Evolutionary conservation across 2,888 invertebrate genomes (phyloP), one percentile per base, ranked within the genome.

Genomic region (Caenorhabditis sp.): DNA sequence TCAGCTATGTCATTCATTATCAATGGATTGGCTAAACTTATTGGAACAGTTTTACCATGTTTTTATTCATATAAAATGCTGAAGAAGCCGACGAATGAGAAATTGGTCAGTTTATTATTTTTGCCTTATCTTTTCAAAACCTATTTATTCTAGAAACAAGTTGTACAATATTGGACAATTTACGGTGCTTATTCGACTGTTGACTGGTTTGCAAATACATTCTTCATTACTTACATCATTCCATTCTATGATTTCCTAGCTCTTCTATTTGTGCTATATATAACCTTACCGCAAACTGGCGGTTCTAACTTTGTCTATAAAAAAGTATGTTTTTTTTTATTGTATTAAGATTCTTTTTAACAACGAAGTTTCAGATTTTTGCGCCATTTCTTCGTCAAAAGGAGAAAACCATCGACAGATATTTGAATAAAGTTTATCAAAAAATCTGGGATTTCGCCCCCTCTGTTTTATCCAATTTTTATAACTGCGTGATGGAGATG

Each of bases 191-290:
- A 63, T 27, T 60, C 59, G 7, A 38, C 63, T 10, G 23, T 61
- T 25, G 68, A 74, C 31, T 70, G 67, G 70, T 50, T 67, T n/a
- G 67, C 63, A 5, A 62, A 20, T 53, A 70, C 74, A 12, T 67
- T 70, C 31, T 70, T 59, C 62, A 56, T 75, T 59, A 38, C 70
- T 0, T 63, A 58, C 27, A 54, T 70, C 64, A 67, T 74, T 27
- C 70, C 74, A 12, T 70, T 70, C 64, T 74, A 69, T 57, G 70
- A 70, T 23, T 38, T 70, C 14, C 67, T 74, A 60, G 31, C 59
- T 2, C 64, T 74, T 31, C 26, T 60, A 1, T 59, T 70, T 49
- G 50, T 57, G 8, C 4, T 70, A 25, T 56, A 64, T 25, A 65
- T 73, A 27, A 20, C 66, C 0, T 7, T 69, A 17, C 73, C 73